phyloP scores from a whole-genome alignment of 2,797 vertebrate genomes.

The Hydrophis major region DNA sequence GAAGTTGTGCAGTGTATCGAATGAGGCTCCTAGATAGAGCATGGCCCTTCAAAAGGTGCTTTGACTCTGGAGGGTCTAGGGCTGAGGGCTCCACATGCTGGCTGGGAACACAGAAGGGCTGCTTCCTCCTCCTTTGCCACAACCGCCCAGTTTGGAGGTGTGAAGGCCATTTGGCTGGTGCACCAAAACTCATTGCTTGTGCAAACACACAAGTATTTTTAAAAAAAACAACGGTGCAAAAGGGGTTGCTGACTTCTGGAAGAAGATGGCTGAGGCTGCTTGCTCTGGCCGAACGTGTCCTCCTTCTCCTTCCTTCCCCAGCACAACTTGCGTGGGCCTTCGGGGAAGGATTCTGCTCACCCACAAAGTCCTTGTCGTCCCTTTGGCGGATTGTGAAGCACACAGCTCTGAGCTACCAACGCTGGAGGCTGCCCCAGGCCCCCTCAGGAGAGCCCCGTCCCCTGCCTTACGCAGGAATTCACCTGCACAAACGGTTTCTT shows the following conservation, averaged over 20 bases:
- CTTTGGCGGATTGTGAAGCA: neutral
- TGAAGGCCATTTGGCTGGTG: neutral
- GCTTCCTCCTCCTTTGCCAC: neutral
- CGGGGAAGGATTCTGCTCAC: neutral
- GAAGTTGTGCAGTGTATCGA: neutral
- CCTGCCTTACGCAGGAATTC: neutral
- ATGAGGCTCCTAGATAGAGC: neutral
- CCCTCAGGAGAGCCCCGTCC: neutral
- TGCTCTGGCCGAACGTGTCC: too few species aligned
- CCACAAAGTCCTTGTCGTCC: neutral
- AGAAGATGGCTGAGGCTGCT: neutral
- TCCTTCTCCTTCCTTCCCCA: too few species aligned
- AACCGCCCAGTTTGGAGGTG: neutral
- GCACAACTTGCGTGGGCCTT: neutral
- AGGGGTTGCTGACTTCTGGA: neutral
- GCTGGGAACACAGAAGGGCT: neutral
- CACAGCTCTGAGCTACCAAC: too few species aligned
- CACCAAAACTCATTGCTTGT: neutral
- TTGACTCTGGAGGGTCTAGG: neutral
- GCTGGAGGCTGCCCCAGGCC: neutral
- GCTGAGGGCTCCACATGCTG: neutral
- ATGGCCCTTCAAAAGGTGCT: neutral
- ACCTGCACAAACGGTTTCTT: neutral
- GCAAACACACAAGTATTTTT: neutral
- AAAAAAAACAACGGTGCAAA: too few species aligned